Evolutionary conservation across 2,888 invertebrate genomes (phyloP), one percentile per base, ranked within the genome.

Genomic region (Latrodectus elegans): DNA sequence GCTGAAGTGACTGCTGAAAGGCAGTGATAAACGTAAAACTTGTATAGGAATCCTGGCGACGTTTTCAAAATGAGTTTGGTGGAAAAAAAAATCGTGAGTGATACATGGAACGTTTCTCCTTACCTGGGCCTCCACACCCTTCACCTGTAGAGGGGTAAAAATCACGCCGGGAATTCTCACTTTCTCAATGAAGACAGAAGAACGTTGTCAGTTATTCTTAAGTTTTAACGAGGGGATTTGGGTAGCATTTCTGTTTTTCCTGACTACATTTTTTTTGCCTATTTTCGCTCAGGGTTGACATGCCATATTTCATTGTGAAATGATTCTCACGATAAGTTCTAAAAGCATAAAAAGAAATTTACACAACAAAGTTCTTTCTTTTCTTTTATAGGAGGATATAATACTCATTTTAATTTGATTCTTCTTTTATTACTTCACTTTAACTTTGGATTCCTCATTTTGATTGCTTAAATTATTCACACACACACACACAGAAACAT

Each of bases 171-270:
- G 55, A 73, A 77, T 73, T 72, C 84, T 67, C 65, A 51, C 79
- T 52, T 22, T 15, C n/a, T 55, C n/a, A 85, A 51, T 74, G 84
- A 85, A 85, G 85, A 75, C 85, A 74, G 85, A 72, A 72, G 51
- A 70, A 75, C 79, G 53, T 85, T 85, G 74, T 75, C 85, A 85
- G 85, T 80, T 85, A 85, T 85, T 85, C 80, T 85, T 75, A 60
- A 72, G 67, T 49, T 70, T 85, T 75, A 84, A 75, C 65, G 72
- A 53, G 14, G 84, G 65, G 55, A 65, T 78, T 51, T 72, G 9
- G 60, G 17, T 53, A 73, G 52, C 53, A 64, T 72, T 71, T 72
- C 17, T 78, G 84, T 78, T 73, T 83, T 73, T 78, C 52, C 8
- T 10, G 1, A 17, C 38, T 49, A 26, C 65, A 49, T 76, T 71